phyloP scores from a whole-genome alignment of 2,888 invertebrate genomes.

The Hermaeophaga mercurialis region DNA sequence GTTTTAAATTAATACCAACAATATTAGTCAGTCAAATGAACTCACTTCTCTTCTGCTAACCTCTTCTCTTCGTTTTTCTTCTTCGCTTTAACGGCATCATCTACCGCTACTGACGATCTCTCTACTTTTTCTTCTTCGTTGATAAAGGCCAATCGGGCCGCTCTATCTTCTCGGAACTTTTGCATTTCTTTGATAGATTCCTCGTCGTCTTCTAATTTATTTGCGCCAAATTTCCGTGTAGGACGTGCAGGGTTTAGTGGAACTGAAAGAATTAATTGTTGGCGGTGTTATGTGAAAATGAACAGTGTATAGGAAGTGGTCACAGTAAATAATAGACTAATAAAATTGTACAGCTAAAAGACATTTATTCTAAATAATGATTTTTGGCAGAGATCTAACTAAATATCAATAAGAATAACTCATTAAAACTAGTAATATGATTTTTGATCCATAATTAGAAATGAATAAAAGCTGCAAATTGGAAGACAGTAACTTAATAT shows the following conservation, averaged over 20 bases:
- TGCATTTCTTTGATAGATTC: slow-evolving; percentile 50
- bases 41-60: slow-evolving; percentile 67
- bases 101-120: slow-evolving; percentile 49
- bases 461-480: too few species aligned
- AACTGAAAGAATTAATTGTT: slow-evolving; percentile 40
- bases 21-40: slow-evolving; percentile 18
- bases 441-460: too few species aligned
- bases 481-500: too few species aligned
- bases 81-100: slow-evolving; percentile 61
- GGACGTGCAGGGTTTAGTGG: slow-evolving; percentile 70
- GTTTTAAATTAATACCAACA: slow-evolving; percentile 24
- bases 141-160: slow-evolving; percentile 66
- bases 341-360: too few species aligned
- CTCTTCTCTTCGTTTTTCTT: slow-evolving; percentile 64
- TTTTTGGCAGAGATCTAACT: too few species aligned
- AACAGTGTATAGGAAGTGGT: too few species aligned
- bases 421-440: too few species aligned
- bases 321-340: too few species aligned
- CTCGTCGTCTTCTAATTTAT: slow-evolving; percentile 57
- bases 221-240: slow-evolving; percentile 68
- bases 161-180: slow-evolving; percentile 68
- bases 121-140: slow-evolving; percentile 59
- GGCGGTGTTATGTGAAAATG: not conserved
- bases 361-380: too few species aligned
- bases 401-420: too few species aligned